Evolutionary conservation across 2,888 invertebrate species (phyloP).

Genomic region (Pachycephus smyrnensis): DNA sequence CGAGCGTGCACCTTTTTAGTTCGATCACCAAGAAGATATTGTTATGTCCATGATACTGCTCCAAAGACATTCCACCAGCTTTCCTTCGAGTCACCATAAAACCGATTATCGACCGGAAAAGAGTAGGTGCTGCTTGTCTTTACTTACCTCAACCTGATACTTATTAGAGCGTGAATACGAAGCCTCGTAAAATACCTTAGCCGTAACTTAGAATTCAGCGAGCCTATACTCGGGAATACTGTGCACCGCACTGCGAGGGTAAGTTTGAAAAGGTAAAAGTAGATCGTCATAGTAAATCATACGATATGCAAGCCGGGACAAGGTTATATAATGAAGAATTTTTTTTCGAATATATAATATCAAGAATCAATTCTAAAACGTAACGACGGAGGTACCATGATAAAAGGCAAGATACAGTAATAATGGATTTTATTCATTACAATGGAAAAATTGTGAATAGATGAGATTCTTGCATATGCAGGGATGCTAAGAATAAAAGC

Average conservation of each 20-base stretch:
- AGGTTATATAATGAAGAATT: not conserved
- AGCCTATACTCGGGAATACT: not conserved
- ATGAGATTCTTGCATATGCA: not conserved
- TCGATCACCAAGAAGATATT: not conserved
- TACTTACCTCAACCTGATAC: slow-evolving; percentile 26
- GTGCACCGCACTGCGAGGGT: not conserved
- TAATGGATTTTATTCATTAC: not conserved
- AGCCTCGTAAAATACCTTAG: slow-evolving; percentile 31
- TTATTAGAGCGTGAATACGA: slow-evolving; percentile 36
- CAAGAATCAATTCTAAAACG: not conserved
- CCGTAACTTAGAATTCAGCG: slow-evolving; percentile 25
- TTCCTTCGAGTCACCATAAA: not conserved
- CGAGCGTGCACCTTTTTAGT: not conserved
- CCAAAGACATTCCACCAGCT: not conserved
- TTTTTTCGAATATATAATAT: not conserved
- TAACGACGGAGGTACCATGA: no score
- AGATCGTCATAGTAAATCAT: not conserved
- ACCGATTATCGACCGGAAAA: not conserved
- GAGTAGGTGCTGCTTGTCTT: slow-evolving; percentile 3
- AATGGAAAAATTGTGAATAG: not conserved
- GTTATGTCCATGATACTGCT: not conserved
- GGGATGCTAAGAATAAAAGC: not conserved
- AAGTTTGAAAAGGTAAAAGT: not conserved
- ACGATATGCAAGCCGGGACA: not conserved
- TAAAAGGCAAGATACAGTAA: not conserved